phyloP scores from a whole-genome alignment of 1,140 invertebrate species.

The Grapholita molesta region DNA sequence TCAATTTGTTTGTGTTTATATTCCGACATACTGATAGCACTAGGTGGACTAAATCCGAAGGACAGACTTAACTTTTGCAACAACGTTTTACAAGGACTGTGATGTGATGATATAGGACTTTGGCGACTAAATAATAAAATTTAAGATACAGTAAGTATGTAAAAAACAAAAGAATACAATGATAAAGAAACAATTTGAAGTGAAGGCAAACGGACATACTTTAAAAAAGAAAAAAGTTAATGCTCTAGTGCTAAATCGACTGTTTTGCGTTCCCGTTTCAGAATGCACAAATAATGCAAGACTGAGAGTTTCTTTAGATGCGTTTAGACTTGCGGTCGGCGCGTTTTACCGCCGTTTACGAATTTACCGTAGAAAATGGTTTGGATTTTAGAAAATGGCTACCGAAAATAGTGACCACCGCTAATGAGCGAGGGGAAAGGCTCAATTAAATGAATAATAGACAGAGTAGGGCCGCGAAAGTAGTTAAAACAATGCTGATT shows the following conservation, averaged over 20 bases:
- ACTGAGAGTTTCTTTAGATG: background rate
- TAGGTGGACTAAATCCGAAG: no score
- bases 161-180: no score
- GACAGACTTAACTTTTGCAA: no score
- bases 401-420: conserved; percentile 54
- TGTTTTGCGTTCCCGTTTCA: background rate
- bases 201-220: background rate
- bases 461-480: conserved; percentile 20
- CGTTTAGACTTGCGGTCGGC: conserved; percentile 42
- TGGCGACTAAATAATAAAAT: no score
- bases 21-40: no score
- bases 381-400: conserved; percentile 45
- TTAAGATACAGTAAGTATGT: no score
- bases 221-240: background rate
- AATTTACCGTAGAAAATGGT: conserved; percentile 36
- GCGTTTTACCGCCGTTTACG: conserved; percentile 50
- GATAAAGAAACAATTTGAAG: background rate
- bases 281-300: background rate
- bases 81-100: no score
- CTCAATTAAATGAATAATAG: conserved; percentile 53
- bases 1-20: no score
- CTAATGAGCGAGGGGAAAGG: conserved; percentile 55
- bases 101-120: no score
- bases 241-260: background rate
- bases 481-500: conserved; percentile 15